Percentiles rank a stretch among this genome's conserved stretches.
These are phyloP conservation scores for Lycocerus yunnanus DNA, from an alignment of 2,888 invertebrate species.

Conservation along the genomic window DNA sequence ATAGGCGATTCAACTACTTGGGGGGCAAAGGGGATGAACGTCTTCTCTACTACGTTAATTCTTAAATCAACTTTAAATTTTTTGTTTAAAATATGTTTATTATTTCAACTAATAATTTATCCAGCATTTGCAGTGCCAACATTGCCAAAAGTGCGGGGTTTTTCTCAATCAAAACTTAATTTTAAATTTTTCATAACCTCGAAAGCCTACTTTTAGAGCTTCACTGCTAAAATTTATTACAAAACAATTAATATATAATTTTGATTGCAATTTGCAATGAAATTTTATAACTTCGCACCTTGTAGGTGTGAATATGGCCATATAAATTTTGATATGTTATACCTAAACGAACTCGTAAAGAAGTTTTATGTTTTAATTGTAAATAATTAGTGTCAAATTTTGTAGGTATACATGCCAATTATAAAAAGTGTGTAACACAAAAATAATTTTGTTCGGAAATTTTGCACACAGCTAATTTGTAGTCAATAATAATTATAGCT, in stretches of 20 bases:
- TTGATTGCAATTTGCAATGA: background rate
- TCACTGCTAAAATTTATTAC: background rate
- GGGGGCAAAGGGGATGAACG: too few species aligned
- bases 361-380: background rate
- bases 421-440: background rate
- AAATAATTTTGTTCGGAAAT: background rate
- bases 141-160: too few species aligned
- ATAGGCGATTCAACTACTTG: too few species aligned
- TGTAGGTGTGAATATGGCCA: background rate
- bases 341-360: background rate
- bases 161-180: too few species aligned
- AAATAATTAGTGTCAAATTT: background rate
- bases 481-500: background rate
- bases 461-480: background rate
- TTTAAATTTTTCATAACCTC: too few species aligned
- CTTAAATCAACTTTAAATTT: too few species aligned
- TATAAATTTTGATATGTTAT: background rate
- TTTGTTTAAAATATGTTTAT: too few species aligned
- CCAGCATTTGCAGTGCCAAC: too few species aligned
- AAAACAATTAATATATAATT: background rate
- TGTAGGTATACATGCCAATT: background rate
- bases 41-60: too few species aligned
- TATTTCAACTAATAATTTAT: too few species aligned
- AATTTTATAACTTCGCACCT: background rate
- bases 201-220: background rate